Evolutionary conservation across 2,888 invertebrate species (phyloP).

Genomic region (Zele albiditarsus): DNA sequence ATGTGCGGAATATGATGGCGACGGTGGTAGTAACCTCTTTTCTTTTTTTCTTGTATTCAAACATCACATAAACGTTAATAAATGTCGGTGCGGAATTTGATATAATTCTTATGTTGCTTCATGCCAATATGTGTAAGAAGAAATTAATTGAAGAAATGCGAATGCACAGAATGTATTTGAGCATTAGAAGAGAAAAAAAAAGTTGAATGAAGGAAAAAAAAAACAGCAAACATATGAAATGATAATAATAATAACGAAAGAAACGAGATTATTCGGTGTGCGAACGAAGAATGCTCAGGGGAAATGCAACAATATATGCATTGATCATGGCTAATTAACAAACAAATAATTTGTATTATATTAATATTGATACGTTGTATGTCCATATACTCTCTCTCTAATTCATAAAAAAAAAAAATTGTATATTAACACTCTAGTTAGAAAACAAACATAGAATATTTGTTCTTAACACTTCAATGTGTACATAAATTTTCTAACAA

Average conservation of each 20-base stretch:
- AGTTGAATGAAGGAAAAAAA: no score
- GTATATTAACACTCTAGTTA: no score
- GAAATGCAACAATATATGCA: no score
- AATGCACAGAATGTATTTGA: not conserved
- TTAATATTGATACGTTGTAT: no score
- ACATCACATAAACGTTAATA: not conserved
- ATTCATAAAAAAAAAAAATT: no score
- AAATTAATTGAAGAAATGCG: not conserved
- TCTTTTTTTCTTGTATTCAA: not conserved
- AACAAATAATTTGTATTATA: no score
- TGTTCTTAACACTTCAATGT: no score
- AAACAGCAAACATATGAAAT: not conserved
- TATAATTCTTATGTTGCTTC: not conserved
- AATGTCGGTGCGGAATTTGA: not conserved
- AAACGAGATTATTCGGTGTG: no score
- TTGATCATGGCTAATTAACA: no score
- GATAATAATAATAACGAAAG: not conserved
- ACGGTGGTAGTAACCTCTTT: constrained; percentile 11
- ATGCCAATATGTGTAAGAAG: not conserved
- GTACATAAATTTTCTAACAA: not conserved
- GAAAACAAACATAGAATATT: no score
- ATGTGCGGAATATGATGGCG: not conserved
- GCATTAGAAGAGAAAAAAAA: not conserved
- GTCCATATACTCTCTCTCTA: no score
- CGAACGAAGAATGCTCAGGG: no score